Percentiles rank a stretch among this genome's conserved stretches.
Evolutionary conservation across 1,140 invertebrate species (phyloP).

Genomic region (Psilanteris sp.): DNA sequence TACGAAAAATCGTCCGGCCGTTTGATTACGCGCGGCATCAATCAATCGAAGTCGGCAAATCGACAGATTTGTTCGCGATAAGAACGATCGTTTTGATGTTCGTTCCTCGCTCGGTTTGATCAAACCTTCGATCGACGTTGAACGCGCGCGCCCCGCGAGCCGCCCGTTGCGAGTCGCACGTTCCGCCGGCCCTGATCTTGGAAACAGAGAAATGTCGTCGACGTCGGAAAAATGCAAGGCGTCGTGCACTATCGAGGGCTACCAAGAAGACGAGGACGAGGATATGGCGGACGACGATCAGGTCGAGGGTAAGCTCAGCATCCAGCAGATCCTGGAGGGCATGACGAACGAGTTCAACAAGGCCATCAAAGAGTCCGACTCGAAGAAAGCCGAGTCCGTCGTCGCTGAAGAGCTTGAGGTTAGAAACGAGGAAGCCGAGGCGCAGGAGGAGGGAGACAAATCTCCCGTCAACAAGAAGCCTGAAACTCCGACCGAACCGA

Average conservation of each 20-base stretch:
- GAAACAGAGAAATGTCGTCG: conserved; percentile 47
- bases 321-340: conserved; percentile 78
- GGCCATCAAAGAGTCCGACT: conserved; percentile 59
- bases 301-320: conserved; percentile 73
- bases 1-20: no score
- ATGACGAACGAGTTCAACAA: conserved; percentile 80
- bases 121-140: no score
- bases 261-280: conserved; percentile 70
- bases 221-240: conserved; percentile 64
- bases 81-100: no score
- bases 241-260: conserved; percentile 67
- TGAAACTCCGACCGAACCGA: conserved; percentile 3
- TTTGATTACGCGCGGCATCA: no score
- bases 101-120: no score
- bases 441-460: conserved; percentile 3
- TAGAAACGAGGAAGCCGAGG: conserved; percentile 49
- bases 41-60: no score
- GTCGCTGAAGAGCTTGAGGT: conserved; percentile 44
- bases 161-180: background rate
- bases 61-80: no score
- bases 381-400: conserved; percentile 23
- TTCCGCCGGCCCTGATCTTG: conserved; percentile 30
- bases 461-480: conserved; percentile 14
- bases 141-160: conserved; percentile 26
- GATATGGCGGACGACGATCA: conserved; percentile 66